A percentile compares a stretch with the other conserved stretches of the same genome.
These are phyloP conservation scores for Digitonthophagus gazella DNA, from an alignment of 2,888 invertebrate species.

Conservation along the genomic window DNA sequence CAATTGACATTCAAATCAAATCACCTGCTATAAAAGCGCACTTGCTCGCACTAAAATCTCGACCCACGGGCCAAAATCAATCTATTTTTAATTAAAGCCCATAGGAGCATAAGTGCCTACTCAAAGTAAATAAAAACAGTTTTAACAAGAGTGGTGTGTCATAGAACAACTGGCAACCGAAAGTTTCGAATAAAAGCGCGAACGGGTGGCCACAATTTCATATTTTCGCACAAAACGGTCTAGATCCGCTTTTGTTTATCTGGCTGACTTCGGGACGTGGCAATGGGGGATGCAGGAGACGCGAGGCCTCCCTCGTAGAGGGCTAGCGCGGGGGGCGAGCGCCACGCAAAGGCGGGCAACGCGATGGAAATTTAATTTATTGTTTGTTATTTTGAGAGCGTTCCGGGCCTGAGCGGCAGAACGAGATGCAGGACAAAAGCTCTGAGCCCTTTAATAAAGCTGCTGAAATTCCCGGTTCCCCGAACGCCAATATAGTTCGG, in stretches of 20 bases:
- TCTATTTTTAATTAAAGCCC: not conserved
- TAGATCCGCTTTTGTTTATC: slow-evolving; percentile 15
- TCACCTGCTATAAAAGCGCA: not conserved
- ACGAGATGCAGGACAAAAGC: slow-evolving; percentile 17
- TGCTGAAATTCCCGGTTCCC: slow-evolving; percentile 12
- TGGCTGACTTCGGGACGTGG: not conserved
- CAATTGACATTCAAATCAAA: not conserved
- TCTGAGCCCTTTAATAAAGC: slow-evolving; percentile 6
- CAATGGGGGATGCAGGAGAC: not conserved
- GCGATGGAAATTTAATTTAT: slow-evolving; percentile 16
- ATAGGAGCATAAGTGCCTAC: not conserved
- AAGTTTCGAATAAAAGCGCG: not conserved
- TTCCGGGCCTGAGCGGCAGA: not conserved
- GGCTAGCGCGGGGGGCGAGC: not conserved
- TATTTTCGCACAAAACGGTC: not conserved
- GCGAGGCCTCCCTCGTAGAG: too few species aligned
- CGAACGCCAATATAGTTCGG: not conserved
- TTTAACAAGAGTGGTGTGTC: not conserved
- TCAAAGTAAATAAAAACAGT: not conserved
- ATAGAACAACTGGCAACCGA: not conserved
- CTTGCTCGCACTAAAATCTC: too few species aligned
- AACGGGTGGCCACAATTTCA: slow-evolving; percentile 10
- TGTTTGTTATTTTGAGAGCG: slow-evolving; percentile 14
- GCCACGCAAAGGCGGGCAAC: not conserved
- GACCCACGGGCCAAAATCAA: not conserved